phyloP scores from a whole-genome alignment of 1,140 invertebrate genomes.

The Capitella teleta region DNA sequence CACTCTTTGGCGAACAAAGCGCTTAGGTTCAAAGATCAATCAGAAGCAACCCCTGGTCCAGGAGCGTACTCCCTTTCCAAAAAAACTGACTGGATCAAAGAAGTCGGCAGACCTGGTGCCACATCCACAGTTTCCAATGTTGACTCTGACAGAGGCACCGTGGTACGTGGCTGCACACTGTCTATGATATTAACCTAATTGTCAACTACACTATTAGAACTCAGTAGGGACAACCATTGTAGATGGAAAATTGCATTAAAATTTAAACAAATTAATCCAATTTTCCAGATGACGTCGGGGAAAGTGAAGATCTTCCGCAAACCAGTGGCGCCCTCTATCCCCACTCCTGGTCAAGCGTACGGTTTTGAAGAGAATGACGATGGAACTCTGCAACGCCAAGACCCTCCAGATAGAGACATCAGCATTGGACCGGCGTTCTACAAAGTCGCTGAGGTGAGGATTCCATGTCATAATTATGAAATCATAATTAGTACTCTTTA shows the following conservation, averaged over 20 bases:
- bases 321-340: conserved; percentile 40
- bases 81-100: conserved; percentile 6
- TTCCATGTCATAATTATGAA: no score
- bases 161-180: no score
- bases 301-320: no score
- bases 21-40: conserved; percentile 20
- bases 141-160: neutral
- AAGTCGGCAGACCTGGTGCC: neutral
- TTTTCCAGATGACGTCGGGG: no score
- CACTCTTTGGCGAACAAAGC: conserved; percentile 27
- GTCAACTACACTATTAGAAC: no score
- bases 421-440: conserved; percentile 40
- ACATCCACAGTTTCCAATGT: neutral
- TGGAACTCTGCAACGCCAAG: conserved; percentile 36
- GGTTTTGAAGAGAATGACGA: conserved; percentile 42
- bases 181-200: no score
- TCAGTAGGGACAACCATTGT: neutral
- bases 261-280: neutral
- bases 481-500: no score
- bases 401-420: conserved; percentile 30
- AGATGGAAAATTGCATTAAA: no score
- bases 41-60: conserved; percentile 16
- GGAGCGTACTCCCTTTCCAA: conserved; percentile 14
- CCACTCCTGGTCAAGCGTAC: conserved; percentile 35
- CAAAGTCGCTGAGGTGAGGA: conserved; percentile 20